phyloP scores from a whole-genome alignment of 2,888 invertebrate genomes.

The Drosophila nigricruria region DNA sequence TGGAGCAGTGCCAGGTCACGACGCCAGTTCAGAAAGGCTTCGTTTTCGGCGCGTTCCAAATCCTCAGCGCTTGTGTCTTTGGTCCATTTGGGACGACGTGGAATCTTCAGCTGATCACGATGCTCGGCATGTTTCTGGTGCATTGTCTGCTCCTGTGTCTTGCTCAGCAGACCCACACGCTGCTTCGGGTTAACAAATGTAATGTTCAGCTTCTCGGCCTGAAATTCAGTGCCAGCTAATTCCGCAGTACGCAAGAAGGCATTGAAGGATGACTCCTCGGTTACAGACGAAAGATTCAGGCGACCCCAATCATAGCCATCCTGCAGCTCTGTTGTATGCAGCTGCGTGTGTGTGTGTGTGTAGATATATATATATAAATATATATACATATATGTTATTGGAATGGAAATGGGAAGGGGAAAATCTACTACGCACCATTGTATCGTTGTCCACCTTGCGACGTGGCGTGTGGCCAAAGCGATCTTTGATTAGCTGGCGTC shows the following conservation, averaged over 20 bases:
- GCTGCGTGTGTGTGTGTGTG: too few relatives aligned
- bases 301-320: conserved; percentile 97
- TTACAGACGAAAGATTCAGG: conserved; percentile 95
- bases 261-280: conserved; percentile 97
- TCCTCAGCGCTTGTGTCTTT: conserved; percentile 91
- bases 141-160: conserved; percentile 87
- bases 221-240: conserved; percentile 97
- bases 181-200: conserved; percentile 89
- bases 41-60: conserved; percentile 91
- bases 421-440: conserved; percentile 88
- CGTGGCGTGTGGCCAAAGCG: conserved; percentile 89
- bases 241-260: conserved; percentile 98
- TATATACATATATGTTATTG: too few relatives aligned
- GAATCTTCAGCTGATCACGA: conserved; percentile 90
- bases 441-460: conserved; percentile 89
- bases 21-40: conserved; percentile 96
- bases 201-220: conserved; percentile 95
- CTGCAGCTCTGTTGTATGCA: conserved; percentile 94
- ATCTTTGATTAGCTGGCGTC: conserved; percentile 91
- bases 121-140: conserved; percentile 87
- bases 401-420: too few relatives aligned
- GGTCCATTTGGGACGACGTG: conserved; percentile 94
- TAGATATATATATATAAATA: too few relatives aligned
- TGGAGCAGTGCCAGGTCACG: conserved; percentile 92
- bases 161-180: conserved; percentile 87